These are phyloP conservation scores for Drosophila sechellia DNA, from an alignment of 1,140 invertebrate species.

Conservation along the genomic window DNA sequence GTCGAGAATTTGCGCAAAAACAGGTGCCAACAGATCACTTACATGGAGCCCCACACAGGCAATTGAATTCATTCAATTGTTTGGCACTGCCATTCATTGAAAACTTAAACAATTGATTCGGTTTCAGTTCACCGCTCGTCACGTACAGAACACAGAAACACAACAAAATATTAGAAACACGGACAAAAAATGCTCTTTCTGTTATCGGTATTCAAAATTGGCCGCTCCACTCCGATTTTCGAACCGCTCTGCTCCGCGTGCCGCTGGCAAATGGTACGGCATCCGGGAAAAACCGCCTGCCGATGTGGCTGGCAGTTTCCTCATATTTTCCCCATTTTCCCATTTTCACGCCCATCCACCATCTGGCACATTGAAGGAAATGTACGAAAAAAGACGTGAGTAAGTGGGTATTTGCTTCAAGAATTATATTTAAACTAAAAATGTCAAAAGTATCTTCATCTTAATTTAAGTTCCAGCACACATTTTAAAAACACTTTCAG, in stretches of 20 bases:
- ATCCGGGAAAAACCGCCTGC: slow-evolving; percentile 21
- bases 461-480: too few relatives aligned
- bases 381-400: too few relatives aligned
- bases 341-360: slow-evolving; percentile 1
- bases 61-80: slow-evolving; percentile 3
- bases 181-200: background rate
- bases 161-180: slow-evolving; percentile 6
- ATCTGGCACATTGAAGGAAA: background rate
- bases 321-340: slow-evolving; percentile 12
- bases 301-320: slow-evolving; percentile 14
- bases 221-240: slow-evolving; percentile 11
- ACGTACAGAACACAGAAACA: slow-evolving; percentile 7
- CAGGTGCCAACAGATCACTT: slow-evolving; percentile 13
- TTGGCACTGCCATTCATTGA: slow-evolving; percentile 19
- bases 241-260: slow-evolving; percentile 24
- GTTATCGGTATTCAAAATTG: slow-evolving; percentile 15
- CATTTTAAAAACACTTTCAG: too few relatives aligned
- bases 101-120: slow-evolving; percentile 8
- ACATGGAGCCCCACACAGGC: background rate
- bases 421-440: too few relatives aligned
- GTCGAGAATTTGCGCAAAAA: too few relatives aligned
- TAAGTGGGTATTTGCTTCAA: too few relatives aligned
- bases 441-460: too few relatives aligned
- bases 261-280: slow-evolving; percentile 26
- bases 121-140: slow-evolving; percentile 5